Evolutionary conservation across 1,140 invertebrate genomes (phyloP), one percentile per base, ranked within the genome.

Genomic region (Anoplolepis gracilipes): DNA sequence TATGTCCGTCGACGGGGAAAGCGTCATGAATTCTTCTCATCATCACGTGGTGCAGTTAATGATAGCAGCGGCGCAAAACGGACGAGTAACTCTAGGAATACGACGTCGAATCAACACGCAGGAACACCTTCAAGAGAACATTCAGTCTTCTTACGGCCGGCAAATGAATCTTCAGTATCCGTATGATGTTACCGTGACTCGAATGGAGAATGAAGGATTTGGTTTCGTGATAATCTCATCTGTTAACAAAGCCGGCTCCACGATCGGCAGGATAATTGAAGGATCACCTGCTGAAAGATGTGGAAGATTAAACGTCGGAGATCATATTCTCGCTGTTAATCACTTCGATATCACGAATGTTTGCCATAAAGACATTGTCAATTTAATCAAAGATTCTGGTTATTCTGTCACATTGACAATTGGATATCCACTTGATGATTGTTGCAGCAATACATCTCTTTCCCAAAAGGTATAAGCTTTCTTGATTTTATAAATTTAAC

Each of bases 161-260:
- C 92, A 91, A 22, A 92, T 94, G 87, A 94, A 93, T 77, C 87
- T 93, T 16, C 95, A 95, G n/a, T 96, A 96, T 93, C 96, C 97
- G 0, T 98, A 98, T 90, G 98, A 99, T 92, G 97, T 99, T 13
- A 97, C 97, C 11, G 97, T 99, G 0, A 97, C 97, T 55, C 96
- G 99, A 73, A 97, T 97, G 93, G 98, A 99, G 90, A 98, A 97
- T 82, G 99, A 99, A 95, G 99, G 99, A 11, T 99, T 99, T 95
- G 99, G 99, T 25, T 99, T 99, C 95, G 99, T 99, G 28, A 99
- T 99, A 73, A 99, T 99, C 90, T 99, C 99, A 0, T 99, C 98
- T 13, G 98, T 98, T 1, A 98, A 98, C 88, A 98, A 98, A 95
- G 97, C 97, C 82, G 98, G 98, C 46, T 98, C 98, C 1, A 99